These are phyloP conservation scores for Chrysocyon brachyurus DNA, from an alignment of 2,797 vertebrate genomes.

Conservation along the genomic window DNA sequence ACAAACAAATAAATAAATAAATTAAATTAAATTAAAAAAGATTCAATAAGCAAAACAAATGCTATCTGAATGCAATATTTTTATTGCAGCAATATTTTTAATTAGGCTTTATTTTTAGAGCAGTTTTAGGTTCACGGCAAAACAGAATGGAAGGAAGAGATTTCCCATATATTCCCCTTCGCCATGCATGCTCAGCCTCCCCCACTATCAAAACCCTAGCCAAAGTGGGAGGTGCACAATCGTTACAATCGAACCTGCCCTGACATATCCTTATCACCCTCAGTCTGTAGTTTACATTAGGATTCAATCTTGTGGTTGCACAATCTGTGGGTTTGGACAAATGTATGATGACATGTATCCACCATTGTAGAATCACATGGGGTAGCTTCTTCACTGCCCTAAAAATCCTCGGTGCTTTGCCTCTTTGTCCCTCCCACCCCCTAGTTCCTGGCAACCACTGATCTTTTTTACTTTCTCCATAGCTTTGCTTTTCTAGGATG, in stretches of 20 bases:
- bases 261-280: not conserved
- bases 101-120: not conserved
- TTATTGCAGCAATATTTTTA: not conserved
- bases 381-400: too few relatives aligned
- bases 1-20: too few relatives aligned
- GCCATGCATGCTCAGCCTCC: not conserved
- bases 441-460: not conserved
- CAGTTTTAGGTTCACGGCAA: not conserved
- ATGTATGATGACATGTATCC: too few relatives aligned
- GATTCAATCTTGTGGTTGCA: not conserved
- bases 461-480: not conserved
- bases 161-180: rapidly evolving
- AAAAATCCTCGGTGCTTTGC: not conserved
- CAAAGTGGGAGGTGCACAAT: too few relatives aligned
- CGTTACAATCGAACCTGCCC: rapidly evolving
- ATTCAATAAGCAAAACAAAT: not conserved
- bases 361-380: not conserved
- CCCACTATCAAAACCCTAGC: not conserved
- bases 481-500: not conserved
- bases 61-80: not conserved
- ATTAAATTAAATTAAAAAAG: too few relatives aligned
- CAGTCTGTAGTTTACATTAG: not conserved
- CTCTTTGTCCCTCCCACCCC: not conserved
- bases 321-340: too few relatives aligned
- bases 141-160: not conserved